Percentiles rank a stretch among this genome's conserved stretches.
Evolutionary conservation across 92 coral and sea anemone genomes (phyloP).

Genomic region (Siderastrea radians): DNA sequence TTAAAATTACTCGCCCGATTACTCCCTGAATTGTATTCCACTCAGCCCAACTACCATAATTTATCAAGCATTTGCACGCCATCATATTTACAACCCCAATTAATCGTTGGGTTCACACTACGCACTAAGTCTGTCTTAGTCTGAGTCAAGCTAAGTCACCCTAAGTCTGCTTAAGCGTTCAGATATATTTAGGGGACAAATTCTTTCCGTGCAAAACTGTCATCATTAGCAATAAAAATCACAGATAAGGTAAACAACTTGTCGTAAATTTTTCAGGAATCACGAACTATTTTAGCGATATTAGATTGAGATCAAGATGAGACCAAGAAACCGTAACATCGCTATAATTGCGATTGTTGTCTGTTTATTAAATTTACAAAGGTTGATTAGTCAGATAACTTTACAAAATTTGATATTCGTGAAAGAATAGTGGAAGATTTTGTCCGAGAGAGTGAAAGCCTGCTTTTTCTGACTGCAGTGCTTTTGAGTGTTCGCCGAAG

Average conservation of each 20-base stretch:
- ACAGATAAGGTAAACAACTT: not conserved
- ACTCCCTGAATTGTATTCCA: too few relatives aligned
- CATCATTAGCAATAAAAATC: slow-evolving; percentile 9
- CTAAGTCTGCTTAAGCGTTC: slow-evolving; percentile 4
- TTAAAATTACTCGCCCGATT: too few relatives aligned
- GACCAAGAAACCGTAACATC: slow-evolving; percentile 39
- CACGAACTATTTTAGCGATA: not conserved
- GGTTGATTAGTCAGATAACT: slow-evolving; percentile 19
- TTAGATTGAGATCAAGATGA: slow-evolving; percentile 7
- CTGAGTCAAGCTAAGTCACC: slow-evolving; percentile 14
- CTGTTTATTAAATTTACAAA: slow-evolving; percentile 34
- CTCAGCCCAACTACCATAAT: too few relatives aligned
- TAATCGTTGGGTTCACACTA: slow-evolving; percentile 19
- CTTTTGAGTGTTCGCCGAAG: slow-evolving; percentile 23
- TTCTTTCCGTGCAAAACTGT: slow-evolving; percentile 24
- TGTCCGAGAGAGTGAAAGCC: slow-evolving; percentile 33
- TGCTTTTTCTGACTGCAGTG: slow-evolving; percentile 2
- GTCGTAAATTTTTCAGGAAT: not conserved
- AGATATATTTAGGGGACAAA: slow-evolving; percentile 1
- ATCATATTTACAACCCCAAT: not conserved
- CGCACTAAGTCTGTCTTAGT: slow-evolving; percentile 17
- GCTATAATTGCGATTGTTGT: slow-evolving; percentile 34
- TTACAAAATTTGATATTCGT: slow-evolving; percentile 36
- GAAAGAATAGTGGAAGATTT: slow-evolving; percentile 39
- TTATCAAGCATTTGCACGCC: not conserved